Evolutionary conservation across 1,140 invertebrate genomes (phyloP).

Genomic region (Drosophila parvula): DNA sequence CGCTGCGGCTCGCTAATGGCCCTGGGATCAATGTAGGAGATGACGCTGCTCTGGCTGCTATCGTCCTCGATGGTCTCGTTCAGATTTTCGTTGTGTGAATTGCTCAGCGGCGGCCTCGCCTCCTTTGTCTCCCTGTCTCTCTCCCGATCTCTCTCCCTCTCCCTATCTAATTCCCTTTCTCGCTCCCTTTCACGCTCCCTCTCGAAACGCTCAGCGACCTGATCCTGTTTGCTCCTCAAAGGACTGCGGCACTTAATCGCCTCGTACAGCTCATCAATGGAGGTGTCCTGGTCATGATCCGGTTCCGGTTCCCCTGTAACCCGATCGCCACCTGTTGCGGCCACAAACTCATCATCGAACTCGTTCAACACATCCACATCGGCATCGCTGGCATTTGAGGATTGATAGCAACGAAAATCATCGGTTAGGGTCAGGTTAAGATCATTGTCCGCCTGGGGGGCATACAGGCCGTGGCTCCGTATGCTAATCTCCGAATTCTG

Average conservation of each 20-base stretch:
- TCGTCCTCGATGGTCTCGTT: conserved; percentile 81
- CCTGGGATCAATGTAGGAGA: conserved; percentile 82
- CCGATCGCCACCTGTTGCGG: conserved; percentile 27
- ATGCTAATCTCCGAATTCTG: conserved; percentile 87
- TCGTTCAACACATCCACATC: conserved; percentile 76
- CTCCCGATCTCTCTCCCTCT: not conserved
- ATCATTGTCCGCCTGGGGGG: conserved; percentile 85
- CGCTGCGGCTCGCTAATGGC: conserved; percentile 41
- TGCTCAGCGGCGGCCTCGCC: conserved; percentile 17
- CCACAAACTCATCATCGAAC: conserved; percentile 77
- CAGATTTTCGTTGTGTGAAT: conserved; percentile 57
- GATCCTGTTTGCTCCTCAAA: conserved; percentile 45
- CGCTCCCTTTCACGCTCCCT: conserved; percentile 23
- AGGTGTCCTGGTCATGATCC: conserved; percentile 65
- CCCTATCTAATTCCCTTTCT: conserved; percentile 1
- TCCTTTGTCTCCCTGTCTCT: not conserved
- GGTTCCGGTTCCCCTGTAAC: conserved; percentile 14
- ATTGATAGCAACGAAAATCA: conserved; percentile 82
- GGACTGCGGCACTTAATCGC: conserved; percentile 78
- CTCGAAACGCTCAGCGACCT: conserved; percentile 14
- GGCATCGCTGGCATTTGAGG: conserved; percentile 79
- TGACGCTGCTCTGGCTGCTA: conserved; percentile 83
- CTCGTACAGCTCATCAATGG: conserved; percentile 82
- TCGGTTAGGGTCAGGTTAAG: conserved; percentile 78
- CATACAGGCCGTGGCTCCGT: conserved; percentile 86